Evolutionary conservation across 2,113 vertebrate species (phyloP).

Genomic region (Oncorhynchus masou): DNA sequence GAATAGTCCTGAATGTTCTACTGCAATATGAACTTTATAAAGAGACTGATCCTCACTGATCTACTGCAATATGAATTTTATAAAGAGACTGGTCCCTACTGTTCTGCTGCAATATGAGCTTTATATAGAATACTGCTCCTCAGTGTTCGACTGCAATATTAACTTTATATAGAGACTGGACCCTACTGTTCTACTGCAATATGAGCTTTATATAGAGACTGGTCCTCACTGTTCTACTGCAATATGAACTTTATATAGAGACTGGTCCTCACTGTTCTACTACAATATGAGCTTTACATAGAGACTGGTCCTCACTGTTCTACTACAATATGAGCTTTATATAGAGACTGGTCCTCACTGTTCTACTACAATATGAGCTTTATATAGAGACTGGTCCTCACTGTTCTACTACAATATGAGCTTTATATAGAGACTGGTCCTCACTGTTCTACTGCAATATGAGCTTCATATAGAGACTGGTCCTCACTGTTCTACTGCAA

Average conservation of each 20-base stretch:
- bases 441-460: neutral
- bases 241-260: no score
- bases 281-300: neutral
- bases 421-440: no score
- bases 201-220: no score
- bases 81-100: no score
- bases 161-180: no score
- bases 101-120: neutral
- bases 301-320: neutral
- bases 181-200: neutral
- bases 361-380: neutral
- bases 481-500: no score
- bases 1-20: neutral
- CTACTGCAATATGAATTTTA: neutral
- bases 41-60: neutral
- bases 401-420: neutral
- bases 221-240: neutral
- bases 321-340: neutral
- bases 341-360: neutral
- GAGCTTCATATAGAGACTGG: no score
- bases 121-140: no score
- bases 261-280: neutral
- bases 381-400: neutral
- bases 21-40: neutral
- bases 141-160: neutral